Evolutionary conservation across 2,888 invertebrate species (phyloP), one percentile per base, ranked within the genome.

Genomic region (Phortica okadai): DNA sequence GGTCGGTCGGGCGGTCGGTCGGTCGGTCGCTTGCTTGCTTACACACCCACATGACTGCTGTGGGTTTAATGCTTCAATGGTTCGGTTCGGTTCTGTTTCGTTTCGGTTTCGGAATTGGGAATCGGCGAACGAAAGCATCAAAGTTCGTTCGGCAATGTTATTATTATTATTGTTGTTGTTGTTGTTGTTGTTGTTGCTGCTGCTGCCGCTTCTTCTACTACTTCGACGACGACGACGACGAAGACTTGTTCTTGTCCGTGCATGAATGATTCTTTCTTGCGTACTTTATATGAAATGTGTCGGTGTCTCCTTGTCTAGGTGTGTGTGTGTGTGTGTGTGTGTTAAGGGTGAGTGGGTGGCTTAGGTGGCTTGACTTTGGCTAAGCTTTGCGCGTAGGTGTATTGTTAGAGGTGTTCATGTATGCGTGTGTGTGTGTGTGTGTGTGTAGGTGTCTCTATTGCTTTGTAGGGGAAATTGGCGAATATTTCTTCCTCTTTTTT

Each of bases 181-280:
- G 62, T 21, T 21, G n/a, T n/a, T n/a, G n/a, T n/a, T n/a, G n/a
- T n/a, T n/a, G n/a, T n/a, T n/a, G n/a, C n/a, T n/a, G 21, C 45
- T 45, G 45, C 45, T 45, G 45, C 45, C 10, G 45, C 45, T 45
- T 45, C 45, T 45, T 45, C 45, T 8, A n/a, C n/a, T n/a, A 45
- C 21, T n/a, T 58, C 21, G 21, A 21, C 21, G 21, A 21, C 21
- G 21, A 21, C n/a, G n/a, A n/a, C n/a, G n/a, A n/a, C n/a, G n/a
- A n/a, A n/a, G n/a, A n/a, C 21, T 21, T 21, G 21, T 21, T 21
- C 62, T 64, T 64, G 62, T 64, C 62, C 62, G 62, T 6, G 62
- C 62, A 64, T 64, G 62, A 64, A 64, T 64, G 62, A 64, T 64
- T 64, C 62, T 64, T 64, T 21, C 33, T 64, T 64, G 6, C 33